Evolutionary conservation across 2,888 invertebrate genomes (phyloP), one percentile per base, ranked within the genome.

Genomic region (Tiliacea citrago): DNA sequence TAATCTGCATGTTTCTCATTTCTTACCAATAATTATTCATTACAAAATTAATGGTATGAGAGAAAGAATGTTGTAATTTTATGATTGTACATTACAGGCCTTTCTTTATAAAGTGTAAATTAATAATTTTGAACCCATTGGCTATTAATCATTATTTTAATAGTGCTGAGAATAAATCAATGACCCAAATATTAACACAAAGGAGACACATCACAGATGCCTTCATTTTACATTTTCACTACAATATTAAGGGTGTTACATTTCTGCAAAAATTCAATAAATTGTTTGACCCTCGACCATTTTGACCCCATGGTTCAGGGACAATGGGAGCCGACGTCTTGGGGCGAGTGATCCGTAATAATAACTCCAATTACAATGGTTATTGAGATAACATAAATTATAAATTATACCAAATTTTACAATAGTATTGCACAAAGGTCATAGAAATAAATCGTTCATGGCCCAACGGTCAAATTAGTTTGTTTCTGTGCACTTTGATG

Each of bases 301-400:
- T 95, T 93, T 95, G 96, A 95, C 95, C 96, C 96, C 90, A 91
- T 79, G 72, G 86, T 86, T 79, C 49, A 53, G 79, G 84, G 87
- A 95, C 94, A 95, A 94, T 91, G 84, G 89, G 39, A 67, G 12
- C 67, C 73, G 90, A 88, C 96, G 92, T 96, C 96, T 96, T 95
- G 89, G 93, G 93, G 91, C 91, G 91, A 89, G 91, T 94, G 95
- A 95, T 94, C 95, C 94, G 89, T 89, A 91, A 94, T 96, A 95
- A 96, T 95, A 93, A 92, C 92, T 89, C 82, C 94, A 94, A 95
- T 95, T 94, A 94, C 94, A 93, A 92, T 91, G 85, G 90, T 92
- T 94, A 95, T 94, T 93, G 93, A 94, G 94, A 95, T 93, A 93
- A 93, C 94, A 95, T 95, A 95, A 95, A 96, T 95, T 95, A 95